A percentile compares a stretch with the other conserved stretches of the same genome.
Conservation (phyloP, 2,113 vertebrate species). For the Carettochelys insculpta region DNA sequence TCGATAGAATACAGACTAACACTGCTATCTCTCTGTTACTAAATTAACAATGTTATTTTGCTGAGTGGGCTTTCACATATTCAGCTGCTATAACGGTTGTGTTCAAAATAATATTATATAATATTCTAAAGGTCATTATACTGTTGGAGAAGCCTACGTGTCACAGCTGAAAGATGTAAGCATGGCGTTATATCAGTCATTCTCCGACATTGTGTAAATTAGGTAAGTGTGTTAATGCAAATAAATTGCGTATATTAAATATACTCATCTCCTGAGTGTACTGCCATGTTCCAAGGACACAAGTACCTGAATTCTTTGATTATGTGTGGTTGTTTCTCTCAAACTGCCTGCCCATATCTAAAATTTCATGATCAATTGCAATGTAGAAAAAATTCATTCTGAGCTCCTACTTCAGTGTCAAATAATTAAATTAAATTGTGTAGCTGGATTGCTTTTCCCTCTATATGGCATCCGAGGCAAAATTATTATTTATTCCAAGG, state of each 20-base stretch:
- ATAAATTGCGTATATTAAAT: slow-evolving; percentile 49
- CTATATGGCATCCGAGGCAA: slow-evolving; percentile 14
- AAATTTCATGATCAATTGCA: slow-evolving; percentile 46
- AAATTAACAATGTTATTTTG: neutral
- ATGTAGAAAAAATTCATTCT: neutral
- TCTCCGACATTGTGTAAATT: slow-evolving; percentile 37
- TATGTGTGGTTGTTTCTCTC: slow-evolving; percentile 36
- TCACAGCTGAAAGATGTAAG: slow-evolving; percentile 40
- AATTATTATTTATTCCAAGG: slow-evolving; percentile 24
- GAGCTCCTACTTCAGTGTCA: slow-evolving; percentile 10
- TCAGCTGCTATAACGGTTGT: slow-evolving; percentile 1
- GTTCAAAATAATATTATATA: slow-evolving; percentile 44
- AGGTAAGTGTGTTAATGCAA: slow-evolving; percentile 44
- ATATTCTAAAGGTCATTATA: slow-evolving; percentile 26
- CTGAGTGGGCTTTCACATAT: slow-evolving; percentile 14
- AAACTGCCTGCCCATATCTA: slow-evolving; percentile 24
- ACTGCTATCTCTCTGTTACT: too few relatives aligned
- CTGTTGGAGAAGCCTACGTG: slow-evolving; percentile 37
- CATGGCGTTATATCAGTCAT: slow-evolving; percentile 10
- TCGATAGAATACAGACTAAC: too few relatives aligned
- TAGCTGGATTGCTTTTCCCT: slow-evolving; percentile 44
- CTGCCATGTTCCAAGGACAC: slow-evolving; percentile 32
- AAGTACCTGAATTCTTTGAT: slow-evolving; percentile 33
- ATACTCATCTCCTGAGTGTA: slow-evolving; percentile 41
- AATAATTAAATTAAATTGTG: slow-evolving; percentile 39